Conservation (phyloP, 2,888 invertebrate genomes). For the Furcula furcula region DNA sequence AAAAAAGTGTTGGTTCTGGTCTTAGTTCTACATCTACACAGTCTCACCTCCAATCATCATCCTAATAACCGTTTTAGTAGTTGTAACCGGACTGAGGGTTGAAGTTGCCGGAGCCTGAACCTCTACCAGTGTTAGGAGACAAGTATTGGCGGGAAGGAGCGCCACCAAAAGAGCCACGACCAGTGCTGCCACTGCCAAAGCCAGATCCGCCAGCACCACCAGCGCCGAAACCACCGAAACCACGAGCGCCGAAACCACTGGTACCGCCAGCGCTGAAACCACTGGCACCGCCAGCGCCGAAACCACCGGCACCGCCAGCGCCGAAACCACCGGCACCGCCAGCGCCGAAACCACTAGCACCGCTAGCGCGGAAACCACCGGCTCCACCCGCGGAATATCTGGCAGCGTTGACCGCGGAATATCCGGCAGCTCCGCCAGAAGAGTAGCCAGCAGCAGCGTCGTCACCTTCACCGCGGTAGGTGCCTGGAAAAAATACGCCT, state of each 20-base stretch:
- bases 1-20: background rate
- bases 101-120: conserved; percentile 69
- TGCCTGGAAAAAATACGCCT: conserved; percentile 44
- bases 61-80: conserved; percentile 44
- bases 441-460: too few species aligned
- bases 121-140: conserved; percentile 63
- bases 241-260: conserved; percentile 36
- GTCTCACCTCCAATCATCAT: conserved; percentile 34
- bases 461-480: conserved; percentile 71
- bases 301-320: too few species aligned
- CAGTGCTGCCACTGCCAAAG: conserved; percentile 32
- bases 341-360: conserved; percentile 8
- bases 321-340: too few species aligned
- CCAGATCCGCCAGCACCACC: conserved; percentile 32
- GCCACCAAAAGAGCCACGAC: conserved; percentile 40
- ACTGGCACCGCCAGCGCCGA: too few species aligned
- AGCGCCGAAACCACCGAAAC: conserved; percentile 26
- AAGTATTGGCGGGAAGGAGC: conserved; percentile 70
- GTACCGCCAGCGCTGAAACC: conserved; percentile 29
- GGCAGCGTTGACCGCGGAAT: too few species aligned
- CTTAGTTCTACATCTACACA: conserved; percentile 22
- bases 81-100: conserved; percentile 71
- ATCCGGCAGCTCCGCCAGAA: too few species aligned
- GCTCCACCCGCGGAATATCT: too few species aligned
- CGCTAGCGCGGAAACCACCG: conserved; percentile 21